phyloP scores from a whole-genome alignment of 2,113 vertebrate genomes.

The Trachemys scripta region DNA sequence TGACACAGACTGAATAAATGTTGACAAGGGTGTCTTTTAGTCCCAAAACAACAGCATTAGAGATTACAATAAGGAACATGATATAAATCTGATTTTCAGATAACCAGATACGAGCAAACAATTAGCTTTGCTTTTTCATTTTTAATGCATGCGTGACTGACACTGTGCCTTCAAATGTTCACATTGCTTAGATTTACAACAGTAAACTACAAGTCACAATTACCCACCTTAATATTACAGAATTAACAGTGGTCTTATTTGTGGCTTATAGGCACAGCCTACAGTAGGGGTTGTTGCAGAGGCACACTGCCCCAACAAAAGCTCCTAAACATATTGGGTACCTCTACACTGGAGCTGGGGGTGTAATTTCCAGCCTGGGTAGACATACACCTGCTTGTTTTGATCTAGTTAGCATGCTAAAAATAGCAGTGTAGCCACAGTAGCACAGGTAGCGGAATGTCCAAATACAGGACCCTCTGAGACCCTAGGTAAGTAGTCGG shows the following conservation, averaged over 20 bases:
- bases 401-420: not conserved
- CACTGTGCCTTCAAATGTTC: not conserved
- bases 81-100: constrained; percentile 17
- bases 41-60: not conserved
- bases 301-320: not conserved
- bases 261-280: not conserved
- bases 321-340: not conserved
- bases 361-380: not conserved
- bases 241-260: not conserved
- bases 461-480: not conserved
- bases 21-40: constrained; percentile 4
- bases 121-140: not conserved
- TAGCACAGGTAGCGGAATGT: not conserved
- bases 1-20: constrained; percentile 27
- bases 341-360: not conserved
- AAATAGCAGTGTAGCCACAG: not conserved
- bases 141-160: not conserved
- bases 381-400: not conserved
- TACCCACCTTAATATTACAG: not conserved
- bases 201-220: not conserved
- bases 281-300: not conserved
- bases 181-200: not conserved
- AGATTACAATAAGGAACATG: not conserved
- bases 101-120: not conserved
- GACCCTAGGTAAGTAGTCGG: not conserved